phyloP scores from a whole-genome alignment of 2,888 invertebrate genomes.

The Cabera pusaria region DNA sequence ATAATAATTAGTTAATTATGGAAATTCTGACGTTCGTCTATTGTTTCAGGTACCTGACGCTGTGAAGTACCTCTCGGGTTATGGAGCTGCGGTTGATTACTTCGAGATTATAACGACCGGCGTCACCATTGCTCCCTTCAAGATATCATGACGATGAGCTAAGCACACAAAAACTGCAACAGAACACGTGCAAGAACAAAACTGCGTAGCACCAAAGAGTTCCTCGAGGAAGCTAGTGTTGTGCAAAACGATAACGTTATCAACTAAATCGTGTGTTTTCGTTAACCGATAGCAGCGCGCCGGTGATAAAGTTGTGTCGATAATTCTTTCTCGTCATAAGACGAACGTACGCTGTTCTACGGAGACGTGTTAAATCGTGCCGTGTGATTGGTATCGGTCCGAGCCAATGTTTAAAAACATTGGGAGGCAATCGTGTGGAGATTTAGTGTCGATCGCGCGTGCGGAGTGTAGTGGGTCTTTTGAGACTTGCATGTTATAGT shows the following conservation, averaged over 20 bases:
- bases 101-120: constrained; percentile 38
- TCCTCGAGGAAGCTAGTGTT: constrained; percentile 53
- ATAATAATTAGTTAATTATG: constrained; percentile 37
- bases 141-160: constrained; percentile 49
- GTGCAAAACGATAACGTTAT: constrained; percentile 54
- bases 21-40: constrained; percentile 49
- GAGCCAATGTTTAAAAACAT: constrained; percentile 58
- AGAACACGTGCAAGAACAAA: constrained; percentile 9
- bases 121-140: constrained; percentile 45
- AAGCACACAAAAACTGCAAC: neutral
- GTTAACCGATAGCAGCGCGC: constrained; percentile 58
- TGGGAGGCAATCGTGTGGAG: constrained; percentile 43
- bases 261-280: constrained; percentile 55
- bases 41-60: constrained; percentile 76
- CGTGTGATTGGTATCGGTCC: constrained; percentile 36
- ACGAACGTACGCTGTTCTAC: constrained; percentile 37
- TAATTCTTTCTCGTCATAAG: constrained; percentile 41
- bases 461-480: constrained; percentile 51
- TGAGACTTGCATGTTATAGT: too few species aligned
- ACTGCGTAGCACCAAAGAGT: constrained; percentile 37
- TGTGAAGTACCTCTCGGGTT: constrained; percentile 68
- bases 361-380: constrained; percentile 46
- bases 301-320: constrained; percentile 43
- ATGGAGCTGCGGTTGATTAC: constrained; percentile 74
- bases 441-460: constrained; percentile 24